Base-by-base conservation (phyloP, 2,113 vertebrate genomes). In the Taurulus bubalis region DNA sequence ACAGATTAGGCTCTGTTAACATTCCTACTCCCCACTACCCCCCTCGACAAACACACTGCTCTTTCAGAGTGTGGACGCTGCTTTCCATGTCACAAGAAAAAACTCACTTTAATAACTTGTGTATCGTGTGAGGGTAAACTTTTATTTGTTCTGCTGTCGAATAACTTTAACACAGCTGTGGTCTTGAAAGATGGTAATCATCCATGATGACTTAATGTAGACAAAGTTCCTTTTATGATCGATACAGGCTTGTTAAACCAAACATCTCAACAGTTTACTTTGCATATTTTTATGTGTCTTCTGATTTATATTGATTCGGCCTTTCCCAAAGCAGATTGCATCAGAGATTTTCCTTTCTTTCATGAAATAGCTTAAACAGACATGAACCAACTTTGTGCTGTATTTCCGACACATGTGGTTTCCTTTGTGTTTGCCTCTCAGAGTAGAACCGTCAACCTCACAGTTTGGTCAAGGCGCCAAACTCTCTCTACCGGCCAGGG, bases 1-100 rank as follows among this genome's bases (percentile, higher is more conserved):
- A 87, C 87, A 93, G 87, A 90, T 92, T 86, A 89, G 85, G 60
- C 80, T 85, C 85, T 89, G 88, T 90, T 89, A 89, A 84, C 84
- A 88, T 88, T 85, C 88, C 84, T 71, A 30, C 65, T 24, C 5
- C 64, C 16, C 60, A 71, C 71, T 68, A 74, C 71, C 77, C 36
- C 36, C 36, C 36, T n/a, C 40, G 40, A 71, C 79, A 55, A 62
- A 80, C 62, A 69, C 65, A 24, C 79, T 38, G 15, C 49, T 75
- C 71, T 77, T 86, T 58, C 51, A 34, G 42, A 68, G 74, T 74
- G 67, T 85, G 53, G 53, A 8, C 24, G 0, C 70, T 40, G 47
- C 62, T 68, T 62, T 79, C 63, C 63, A 60, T 40, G 11, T 58
- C 53, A 49, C 62, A 71, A 62, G 51, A 80, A 84, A 14, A 38